Conservation (phyloP, 2,797 vertebrate species). For the Vespertilio murinus region DNA sequence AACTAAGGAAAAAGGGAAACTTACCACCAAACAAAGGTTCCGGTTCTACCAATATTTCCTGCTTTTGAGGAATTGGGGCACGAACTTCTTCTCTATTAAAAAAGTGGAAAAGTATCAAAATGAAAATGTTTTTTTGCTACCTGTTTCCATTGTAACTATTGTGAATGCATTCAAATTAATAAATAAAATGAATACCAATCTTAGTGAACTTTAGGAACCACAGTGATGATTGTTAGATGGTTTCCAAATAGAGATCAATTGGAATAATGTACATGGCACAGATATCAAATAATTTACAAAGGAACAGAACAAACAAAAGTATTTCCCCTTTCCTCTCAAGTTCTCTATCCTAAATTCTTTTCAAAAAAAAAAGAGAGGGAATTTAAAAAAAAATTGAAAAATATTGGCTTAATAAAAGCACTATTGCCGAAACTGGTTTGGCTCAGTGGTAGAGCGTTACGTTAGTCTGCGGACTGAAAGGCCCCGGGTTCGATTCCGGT, state of each 20-base stretch:
- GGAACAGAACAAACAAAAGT: neutral
- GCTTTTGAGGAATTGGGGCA: conserved; percentile 99
- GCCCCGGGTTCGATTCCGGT: too few relatives aligned
- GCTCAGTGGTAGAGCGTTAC: too few relatives aligned
- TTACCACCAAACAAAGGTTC: conserved; percentile 97
- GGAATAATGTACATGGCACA: conserved; percentile 1
- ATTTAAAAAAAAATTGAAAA: neutral
- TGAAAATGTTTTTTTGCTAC: conserved; percentile 36
- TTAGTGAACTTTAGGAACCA: conserved; percentile 27
- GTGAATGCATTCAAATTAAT: conserved; percentile 35
- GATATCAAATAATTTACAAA: conserved; percentile 24
- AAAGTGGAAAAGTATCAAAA: conserved; percentile 30
- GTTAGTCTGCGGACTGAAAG: too few relatives aligned
- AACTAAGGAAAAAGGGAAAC: conserved; percentile 56
- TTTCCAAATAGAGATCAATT: conserved; percentile 29
- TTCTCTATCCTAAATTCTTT: neutral
- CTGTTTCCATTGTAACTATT: neutral
- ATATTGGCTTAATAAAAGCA: neutral
- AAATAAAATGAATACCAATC: conserved; percentile 25
- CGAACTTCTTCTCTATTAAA: conserved; percentile 93
- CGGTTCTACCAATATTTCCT: conserved; percentile 98
- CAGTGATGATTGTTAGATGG: neutral
- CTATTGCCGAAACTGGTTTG: too few relatives aligned
- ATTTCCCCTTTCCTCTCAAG: neutral
- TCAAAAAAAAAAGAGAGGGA: neutral